Evolutionary conservation across 2,113 vertebrate species (phyloP).

Genomic region (Perccottus glenii): DNA sequence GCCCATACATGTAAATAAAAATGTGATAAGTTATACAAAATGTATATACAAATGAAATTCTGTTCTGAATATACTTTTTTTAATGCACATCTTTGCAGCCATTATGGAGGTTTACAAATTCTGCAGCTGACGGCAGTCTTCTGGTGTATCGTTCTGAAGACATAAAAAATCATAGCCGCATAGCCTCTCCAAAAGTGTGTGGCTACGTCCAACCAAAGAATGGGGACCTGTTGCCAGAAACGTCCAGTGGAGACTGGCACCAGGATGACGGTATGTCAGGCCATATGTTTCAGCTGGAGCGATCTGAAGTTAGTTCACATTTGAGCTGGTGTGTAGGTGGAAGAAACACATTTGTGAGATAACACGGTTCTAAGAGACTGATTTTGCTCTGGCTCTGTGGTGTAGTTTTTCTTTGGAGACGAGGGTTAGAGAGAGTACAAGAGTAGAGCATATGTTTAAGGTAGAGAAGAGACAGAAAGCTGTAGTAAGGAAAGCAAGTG

Average conservation of each 20-base stretch:
- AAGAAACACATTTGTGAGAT: background rate
- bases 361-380: too few species aligned
- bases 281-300: background rate
- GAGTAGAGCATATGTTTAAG: slow-evolving; percentile 50
- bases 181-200: slow-evolving; percentile 93
- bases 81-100: slow-evolving; percentile 70
- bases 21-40: too few species aligned
- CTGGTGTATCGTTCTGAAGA: slow-evolving; percentile 95
- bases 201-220: slow-evolving; percentile 85
- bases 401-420: background rate
- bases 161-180: slow-evolving; percentile 89
- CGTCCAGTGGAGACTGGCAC: slow-evolving; percentile 43
- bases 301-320: background rate
- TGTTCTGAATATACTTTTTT: background rate
- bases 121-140: slow-evolving; percentile 82
- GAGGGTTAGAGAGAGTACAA: slow-evolving; percentile 14
- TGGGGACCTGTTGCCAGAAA: slow-evolving; percentile 79
- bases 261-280: slow-evolving; percentile 60
- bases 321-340: background rate
- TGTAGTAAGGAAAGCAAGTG: slow-evolving; percentile 45
- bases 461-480: slow-evolving; percentile 38
- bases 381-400: background rate
- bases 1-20: too few species aligned
- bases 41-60: too few species aligned
- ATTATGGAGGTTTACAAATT: slow-evolving; percentile 91